phyloP scores from a whole-genome alignment of 2,113 vertebrate species.

The Otolemur garnettii region DNA sequence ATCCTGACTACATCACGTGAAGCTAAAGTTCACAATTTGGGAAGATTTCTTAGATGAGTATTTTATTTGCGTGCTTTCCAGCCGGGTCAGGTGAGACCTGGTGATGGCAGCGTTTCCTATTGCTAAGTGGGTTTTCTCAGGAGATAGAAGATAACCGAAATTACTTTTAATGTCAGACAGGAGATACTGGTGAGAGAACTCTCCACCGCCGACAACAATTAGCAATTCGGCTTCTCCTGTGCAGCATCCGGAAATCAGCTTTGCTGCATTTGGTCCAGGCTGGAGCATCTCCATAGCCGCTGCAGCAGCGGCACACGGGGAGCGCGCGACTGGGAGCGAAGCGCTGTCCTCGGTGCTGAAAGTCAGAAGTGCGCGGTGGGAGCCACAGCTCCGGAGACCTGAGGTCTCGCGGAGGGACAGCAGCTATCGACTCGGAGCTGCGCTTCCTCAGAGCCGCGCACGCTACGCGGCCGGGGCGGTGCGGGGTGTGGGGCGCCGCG shows the following conservation, averaged over 20 bases:
- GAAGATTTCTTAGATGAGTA: not conserved
- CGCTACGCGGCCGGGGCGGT: not conserved
- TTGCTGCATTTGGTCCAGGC: slow-evolving; percentile 61
- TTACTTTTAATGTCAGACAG: not conserved
- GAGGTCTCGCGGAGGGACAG: not conserved
- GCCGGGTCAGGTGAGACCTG: not conserved
- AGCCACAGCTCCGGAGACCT: not conserved
- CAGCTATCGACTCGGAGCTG: not conserved
- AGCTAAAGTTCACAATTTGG: slow-evolving; percentile 57
- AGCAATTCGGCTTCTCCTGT: slow-evolving; percentile 12
- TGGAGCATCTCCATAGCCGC: slow-evolving; percentile 5
- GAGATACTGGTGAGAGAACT: not conserved
- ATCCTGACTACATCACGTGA: not conserved
- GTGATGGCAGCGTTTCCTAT: not conserved
- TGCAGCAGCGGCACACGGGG: not conserved
- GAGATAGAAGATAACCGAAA: not conserved
- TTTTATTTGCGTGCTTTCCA: slow-evolving; percentile 24
- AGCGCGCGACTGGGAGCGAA: accelerated
- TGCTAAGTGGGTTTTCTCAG: accelerated
- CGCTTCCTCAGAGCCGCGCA: not conserved
- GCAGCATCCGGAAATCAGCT: slow-evolving; percentile 67
- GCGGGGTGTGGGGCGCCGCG: slow-evolving; percentile 34
- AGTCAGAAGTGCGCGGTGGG: slow-evolving; percentile 5
- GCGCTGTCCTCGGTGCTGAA: slow-evolving; percentile 91
- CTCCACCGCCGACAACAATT: not conserved